Conservation (phyloP, 92 coral and sea anemone species). For the Heliopora coerulea region DNA sequence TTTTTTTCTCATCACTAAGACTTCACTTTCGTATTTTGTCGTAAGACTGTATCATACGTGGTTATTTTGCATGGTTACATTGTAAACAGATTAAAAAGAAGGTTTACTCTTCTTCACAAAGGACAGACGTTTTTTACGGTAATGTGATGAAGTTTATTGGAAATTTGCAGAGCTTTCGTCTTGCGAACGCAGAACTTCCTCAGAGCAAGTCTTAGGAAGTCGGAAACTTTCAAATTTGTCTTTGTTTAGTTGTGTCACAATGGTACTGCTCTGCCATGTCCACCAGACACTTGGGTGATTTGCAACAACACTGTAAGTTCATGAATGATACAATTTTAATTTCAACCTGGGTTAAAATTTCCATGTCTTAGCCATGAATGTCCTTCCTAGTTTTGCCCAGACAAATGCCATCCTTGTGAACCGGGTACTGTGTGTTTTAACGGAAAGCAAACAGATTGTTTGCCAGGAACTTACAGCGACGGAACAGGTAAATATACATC, state of each 20-base stretch:
- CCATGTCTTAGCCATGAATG: neutral
- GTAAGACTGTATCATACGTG: no score
- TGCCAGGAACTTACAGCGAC: constrained; percentile 90
- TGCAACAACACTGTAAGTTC: constrained; percentile 87
- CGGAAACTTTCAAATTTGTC: no score
- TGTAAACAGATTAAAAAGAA: no score
- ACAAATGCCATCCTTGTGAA: constrained; percentile 79
- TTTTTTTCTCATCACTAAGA: no score
- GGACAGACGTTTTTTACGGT: no score
- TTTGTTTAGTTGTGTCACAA: constrained; percentile 72
- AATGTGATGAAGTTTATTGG: no score
- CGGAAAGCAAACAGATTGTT: constrained; percentile 77
- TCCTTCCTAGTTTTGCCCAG: constrained; percentile 79
- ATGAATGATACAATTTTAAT: neutral
- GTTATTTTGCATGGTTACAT: no score
- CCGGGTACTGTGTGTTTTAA: constrained; percentile 90
- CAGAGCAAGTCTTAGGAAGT: no score
- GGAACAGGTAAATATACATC: constrained; percentile 72
- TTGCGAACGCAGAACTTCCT: no score
- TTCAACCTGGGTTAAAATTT: neutral
- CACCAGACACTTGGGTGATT: constrained; percentile 79
- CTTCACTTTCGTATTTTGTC: no score
- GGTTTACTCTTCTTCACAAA: no score
- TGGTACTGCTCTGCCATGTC: constrained; percentile 84
- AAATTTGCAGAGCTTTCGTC: no score